Base-by-base conservation (phyloP, 2,797 vertebrate species). In the Lagocephalus sceleratus region DNA sequence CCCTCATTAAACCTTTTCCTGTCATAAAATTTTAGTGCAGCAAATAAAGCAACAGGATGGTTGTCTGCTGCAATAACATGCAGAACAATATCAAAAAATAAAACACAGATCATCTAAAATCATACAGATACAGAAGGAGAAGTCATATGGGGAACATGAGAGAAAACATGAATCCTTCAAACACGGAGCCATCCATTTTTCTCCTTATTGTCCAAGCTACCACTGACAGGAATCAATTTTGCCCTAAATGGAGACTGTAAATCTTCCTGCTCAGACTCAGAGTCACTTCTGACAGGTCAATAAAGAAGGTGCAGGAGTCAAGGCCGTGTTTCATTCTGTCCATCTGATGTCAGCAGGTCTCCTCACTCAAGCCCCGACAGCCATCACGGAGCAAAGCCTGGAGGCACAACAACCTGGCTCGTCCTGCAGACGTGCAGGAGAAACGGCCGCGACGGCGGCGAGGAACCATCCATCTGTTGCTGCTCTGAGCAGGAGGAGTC, bases 241-340 rank as follows among this genome's bases (percentile, higher is more conserved):
- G 17, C 5, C 40, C 56, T 63, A 77, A 78, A 82, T 73, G 67
- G 57, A 68, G 60, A 51, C 57, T 52, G 54, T 79, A 81, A 75
- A 83, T 85, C 73, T 78, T 65, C 59, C 51, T 48, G 57, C 54
- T 61, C 41, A 25, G 41, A 55, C n/a, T 32, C 73, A 59, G 20
- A 53, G 29, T 54, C 56, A 22, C 19, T 54, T 57, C 47, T 66
- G 78, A 78, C 57, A 63, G 71, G 55, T 79, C 76, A 65, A 78
- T 80, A 60, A 66, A 75, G 40, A 54, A 43, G 41, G 0, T 16
- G 38, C 10, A 11, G 16, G 46, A 55, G 20, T 66, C 23, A 14
- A 60, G 53, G 55, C 48, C 23, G 22, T 5, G 38, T 58, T 76
- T 62, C 47, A 57, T 47, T 45, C 60, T 39, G 35, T 57, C 58